Percentiles rank a stretch among this genome's conserved stretches.
Evolutionary conservation across 2,797 vertebrate species (phyloP).

Genomic region (Urosaurus nigricauda): DNA sequence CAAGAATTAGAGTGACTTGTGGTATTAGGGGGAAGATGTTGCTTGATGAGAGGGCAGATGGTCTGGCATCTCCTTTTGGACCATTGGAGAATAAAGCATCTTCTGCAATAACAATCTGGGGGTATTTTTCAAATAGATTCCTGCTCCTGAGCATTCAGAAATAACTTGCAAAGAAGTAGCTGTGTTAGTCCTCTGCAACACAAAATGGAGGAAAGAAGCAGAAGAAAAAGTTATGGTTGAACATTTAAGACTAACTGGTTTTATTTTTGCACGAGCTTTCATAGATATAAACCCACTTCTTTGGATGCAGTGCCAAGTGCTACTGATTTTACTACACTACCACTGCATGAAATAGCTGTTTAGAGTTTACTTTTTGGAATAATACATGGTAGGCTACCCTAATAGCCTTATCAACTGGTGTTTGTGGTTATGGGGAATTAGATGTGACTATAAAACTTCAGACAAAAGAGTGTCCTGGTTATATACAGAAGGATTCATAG

Average conservation of each 20-base stretch:
- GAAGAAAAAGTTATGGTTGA: too few species aligned
- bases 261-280: too few species aligned
- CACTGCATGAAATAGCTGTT: neutral
- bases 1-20: conserved; percentile 8
- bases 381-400: neutral
- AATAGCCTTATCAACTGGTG: neutral
- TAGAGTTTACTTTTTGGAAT: neutral
- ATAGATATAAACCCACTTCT: too few species aligned
- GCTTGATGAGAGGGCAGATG: conserved; percentile 56
- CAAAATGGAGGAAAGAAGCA: too few species aligned
- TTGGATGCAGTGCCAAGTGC: too few species aligned
- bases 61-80: conserved; percentile 49
- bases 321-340: too few species aligned
- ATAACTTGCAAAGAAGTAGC: neutral
- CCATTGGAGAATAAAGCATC: conserved; percentile 51
- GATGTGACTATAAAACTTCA: neutral
- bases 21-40: neutral
- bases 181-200: too few species aligned
- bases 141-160: neutral
- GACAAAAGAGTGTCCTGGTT: neutral
- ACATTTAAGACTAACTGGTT: too few species aligned
- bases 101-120: conserved; percentile 45
- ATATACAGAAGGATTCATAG: neutral
- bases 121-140: neutral
- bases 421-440: neutral